Evolutionary conservation across 2,113 vertebrate species (phyloP), one percentile per base, ranked within the genome.

Genomic region (Xenotilapia leptura): DNA sequence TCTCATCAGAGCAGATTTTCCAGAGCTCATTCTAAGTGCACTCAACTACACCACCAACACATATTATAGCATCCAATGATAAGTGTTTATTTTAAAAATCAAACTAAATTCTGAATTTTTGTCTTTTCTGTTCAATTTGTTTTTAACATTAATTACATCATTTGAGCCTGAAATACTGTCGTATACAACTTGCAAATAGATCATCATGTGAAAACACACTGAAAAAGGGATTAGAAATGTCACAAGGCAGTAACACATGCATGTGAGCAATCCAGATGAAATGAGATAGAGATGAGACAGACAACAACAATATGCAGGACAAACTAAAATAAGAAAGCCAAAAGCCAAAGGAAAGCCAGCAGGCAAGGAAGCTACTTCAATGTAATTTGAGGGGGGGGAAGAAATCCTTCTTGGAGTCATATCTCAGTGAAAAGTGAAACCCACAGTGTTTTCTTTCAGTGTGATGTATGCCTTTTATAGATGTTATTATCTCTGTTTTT

Each of bases 151-250:
- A 40, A 40, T 68, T 68, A 68, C 7, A 68, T 11, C 0, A 40
- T 68, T 40, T 62, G 15, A 31, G 56, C 28, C 5, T 60, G 28
- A 60, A 60, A 19, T 2, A 33, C 56, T 33, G 28, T 60, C 5
- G 0, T 60, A 60, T 6, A 33, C 58, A 60, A 60, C 56, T 15
- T 33, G 56, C 56, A 60, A 60, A 60, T 60, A 2, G 9, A 58
- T 23, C 11, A 38, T 68, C 3, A 2, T 70, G 0, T 62, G 3
- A 70, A 4, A 68, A 40, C 7, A 21, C 0, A 68, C 19, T 38
- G 60, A 13, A 40, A 68, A 21, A 0, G 1, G n/a, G 36, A 70
- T 21, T 23, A 42, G 65, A 70, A 70, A 42, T 40, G 36, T 42
- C 36, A 23, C 7, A 9, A 40, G 2, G 12, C 65, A 42, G 0